Base-by-base conservation (phyloP, 2,797 vertebrate genomes). In the Ceryle rudis region DNA sequence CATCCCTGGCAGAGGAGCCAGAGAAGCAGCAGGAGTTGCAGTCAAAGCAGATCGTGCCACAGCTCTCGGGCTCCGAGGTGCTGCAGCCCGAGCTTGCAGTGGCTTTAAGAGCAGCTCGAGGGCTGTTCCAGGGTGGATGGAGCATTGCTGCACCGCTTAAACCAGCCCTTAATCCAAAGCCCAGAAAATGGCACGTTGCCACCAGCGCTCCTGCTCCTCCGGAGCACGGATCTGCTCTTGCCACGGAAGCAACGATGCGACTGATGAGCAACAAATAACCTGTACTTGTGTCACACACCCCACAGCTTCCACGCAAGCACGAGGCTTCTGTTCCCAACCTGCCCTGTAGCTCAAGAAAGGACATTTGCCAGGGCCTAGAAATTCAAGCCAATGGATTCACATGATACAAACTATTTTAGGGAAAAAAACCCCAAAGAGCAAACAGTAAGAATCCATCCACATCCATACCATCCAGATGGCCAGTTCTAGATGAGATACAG, bases 161-260 rank as follows among this genome's bases (percentile, higher is more conserved):
- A 31, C 35, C 5, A 2, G n/a, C 44, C 55, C n/a, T 66, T 11
- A 5, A 70, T 4, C 41, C 3, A 29, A 12, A 26, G 73, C 33
- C 14, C 4, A 11, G 52, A 65, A 21, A 10, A 22, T 2, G 31
- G 51, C 62, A 65, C 46, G 1, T 6, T 1, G 33, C 46, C 22
- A 35, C 86, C 57, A 17, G 57, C 14, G 3, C 11, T 9, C 35
- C 61, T 37, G 57, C 61, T 35, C n/a, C 81, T 26, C 65, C 74
- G 4, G 8, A 35, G 62, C 8, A 2, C 73, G 33, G 37, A 9
- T 49, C 65, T 72, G 29, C 10, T 12, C 65, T 29, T n/a, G 54
- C 46, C 72, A 31, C 60, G 2, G 3, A 51, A 28, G n/a, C 10
- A 41, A 58, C 10, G 10, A 37, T 2, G 26, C 0, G 4, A 14